Percentiles rank a stretch among this genome's conserved stretches.
phyloP scores from a whole-genome alignment of 2,113 vertebrate genomes.

The Heloderma charlesbogerti region DNA sequence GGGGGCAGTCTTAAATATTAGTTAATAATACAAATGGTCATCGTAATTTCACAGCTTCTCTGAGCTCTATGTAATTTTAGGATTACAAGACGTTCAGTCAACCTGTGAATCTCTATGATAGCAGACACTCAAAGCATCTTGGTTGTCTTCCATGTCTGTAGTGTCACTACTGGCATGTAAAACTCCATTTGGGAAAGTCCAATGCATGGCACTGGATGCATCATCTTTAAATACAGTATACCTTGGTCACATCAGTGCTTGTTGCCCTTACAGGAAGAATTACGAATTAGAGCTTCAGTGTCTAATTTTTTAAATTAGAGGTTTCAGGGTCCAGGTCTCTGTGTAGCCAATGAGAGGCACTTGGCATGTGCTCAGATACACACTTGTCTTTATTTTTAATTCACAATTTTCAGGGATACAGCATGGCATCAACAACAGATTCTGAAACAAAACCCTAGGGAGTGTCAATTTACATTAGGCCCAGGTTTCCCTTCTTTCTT shows the following conservation, averaged over 20 bases:
- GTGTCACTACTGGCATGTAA: neutral
- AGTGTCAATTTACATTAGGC: neutral
- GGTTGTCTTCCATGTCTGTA: neutral
- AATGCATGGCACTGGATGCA: neutral
- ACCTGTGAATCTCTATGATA: neutral
- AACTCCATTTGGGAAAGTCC: neutral
- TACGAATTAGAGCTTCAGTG: neutral
- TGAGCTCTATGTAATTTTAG: neutral
- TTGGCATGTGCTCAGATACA: neutral
- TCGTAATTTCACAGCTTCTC: neutral
- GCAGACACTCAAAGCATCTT: neutral
- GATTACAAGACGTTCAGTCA: neutral
- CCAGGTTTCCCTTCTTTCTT: neutral
- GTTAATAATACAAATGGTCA: neutral
- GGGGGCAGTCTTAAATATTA: neutral
- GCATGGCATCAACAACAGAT: neutral
- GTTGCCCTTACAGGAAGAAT: neutral
- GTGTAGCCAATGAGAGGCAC: neutral
- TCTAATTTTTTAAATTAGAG: neutral
- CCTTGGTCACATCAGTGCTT: neutral
- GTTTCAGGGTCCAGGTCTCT: neutral
- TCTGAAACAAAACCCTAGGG: neutral
- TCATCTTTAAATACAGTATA: neutral
- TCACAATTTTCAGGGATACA: neutral
- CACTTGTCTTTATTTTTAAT: neutral